phyloP scores from a whole-genome alignment of 2,888 invertebrate species.

The Melanchra persicariae region DNA sequence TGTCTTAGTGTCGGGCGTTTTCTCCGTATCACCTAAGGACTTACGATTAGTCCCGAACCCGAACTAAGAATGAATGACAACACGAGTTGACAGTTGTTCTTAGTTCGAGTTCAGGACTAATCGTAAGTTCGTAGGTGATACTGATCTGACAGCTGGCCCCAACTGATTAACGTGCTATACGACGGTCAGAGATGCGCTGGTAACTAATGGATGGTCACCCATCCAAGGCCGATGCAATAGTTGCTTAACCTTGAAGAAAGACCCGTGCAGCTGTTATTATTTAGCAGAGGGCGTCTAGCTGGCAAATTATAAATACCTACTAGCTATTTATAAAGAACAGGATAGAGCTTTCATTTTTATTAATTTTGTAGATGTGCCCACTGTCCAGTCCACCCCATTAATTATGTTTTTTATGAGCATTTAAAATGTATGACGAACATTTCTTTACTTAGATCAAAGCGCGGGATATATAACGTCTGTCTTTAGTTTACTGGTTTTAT shows the following conservation, averaged over 20 bases:
- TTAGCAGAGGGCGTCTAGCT: background rate
- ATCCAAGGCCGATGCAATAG: background rate
- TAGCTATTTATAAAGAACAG: conserved; percentile 6
- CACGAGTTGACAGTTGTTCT: no score
- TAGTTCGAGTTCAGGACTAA: no score
- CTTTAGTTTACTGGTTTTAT: conserved; percentile 9
- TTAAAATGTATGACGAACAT: conserved; percentile 42
- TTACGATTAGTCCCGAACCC: no score
- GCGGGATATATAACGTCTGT: conserved; percentile 11
- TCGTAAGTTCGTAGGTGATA: no score
- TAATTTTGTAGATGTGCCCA: background rate
- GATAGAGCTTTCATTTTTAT: conserved; percentile 3
- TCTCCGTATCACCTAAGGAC: no score
- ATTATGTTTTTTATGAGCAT: conserved; percentile 7
- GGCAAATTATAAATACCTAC: no score
- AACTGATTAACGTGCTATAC: no score
- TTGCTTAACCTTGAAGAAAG: background rate
- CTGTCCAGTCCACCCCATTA: no score
- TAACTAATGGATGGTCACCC: background rate
- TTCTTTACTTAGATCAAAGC: conserved; percentile 47
- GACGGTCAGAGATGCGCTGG: no score
- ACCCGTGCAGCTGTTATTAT: background rate
- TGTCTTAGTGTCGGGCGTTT: no score
- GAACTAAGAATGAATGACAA: no score
- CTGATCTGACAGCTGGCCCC: no score